phyloP scores from a whole-genome alignment of 1,140 invertebrate species.

The Matsumurasca onukii region DNA sequence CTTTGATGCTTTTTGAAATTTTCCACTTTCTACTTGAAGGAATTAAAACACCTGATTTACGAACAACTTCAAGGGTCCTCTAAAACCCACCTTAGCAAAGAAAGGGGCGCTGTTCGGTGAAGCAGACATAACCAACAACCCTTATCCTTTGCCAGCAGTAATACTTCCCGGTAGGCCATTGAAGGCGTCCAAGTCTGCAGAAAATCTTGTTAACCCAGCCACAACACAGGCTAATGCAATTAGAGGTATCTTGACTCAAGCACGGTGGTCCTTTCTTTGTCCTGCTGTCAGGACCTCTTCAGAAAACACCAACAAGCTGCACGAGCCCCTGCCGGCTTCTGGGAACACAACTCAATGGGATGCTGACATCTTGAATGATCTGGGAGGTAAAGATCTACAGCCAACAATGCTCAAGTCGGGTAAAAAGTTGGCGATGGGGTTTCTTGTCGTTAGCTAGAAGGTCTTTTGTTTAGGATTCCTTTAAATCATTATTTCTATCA shows the following conservation, averaged over 20 bases:
- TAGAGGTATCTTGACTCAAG: background rate
- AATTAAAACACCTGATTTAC: too few relatives aligned
- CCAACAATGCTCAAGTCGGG: too few relatives aligned
- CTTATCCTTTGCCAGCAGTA: background rate
- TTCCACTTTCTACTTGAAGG: too few relatives aligned
- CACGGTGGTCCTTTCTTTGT: constrained; percentile 10
- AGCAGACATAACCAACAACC: background rate
- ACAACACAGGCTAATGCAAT: constrained; percentile 24
- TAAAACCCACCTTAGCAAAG: too few relatives aligned
- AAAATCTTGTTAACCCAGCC: constrained; percentile 22
- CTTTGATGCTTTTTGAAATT: too few relatives aligned
- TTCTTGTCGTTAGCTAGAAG: too few relatives aligned
- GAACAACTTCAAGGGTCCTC: too few relatives aligned
- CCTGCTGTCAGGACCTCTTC: background rate
- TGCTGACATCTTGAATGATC: constrained; percentile 7
- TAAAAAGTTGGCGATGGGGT: too few relatives aligned
- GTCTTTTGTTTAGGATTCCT: too few relatives aligned
- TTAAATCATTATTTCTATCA: too few relatives aligned
- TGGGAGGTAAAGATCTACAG: too few relatives aligned
- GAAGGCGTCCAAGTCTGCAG: background rate
- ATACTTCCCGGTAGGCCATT: constrained; percentile 9
- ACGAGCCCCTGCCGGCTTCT: constrained; percentile 15
- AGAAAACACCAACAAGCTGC: too few relatives aligned
- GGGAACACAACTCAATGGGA: background rate
- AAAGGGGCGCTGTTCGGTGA: background rate